Evolutionary conservation across 2,797 vertebrate genomes (phyloP).

Genomic region (Jordanella pulchra): DNA sequence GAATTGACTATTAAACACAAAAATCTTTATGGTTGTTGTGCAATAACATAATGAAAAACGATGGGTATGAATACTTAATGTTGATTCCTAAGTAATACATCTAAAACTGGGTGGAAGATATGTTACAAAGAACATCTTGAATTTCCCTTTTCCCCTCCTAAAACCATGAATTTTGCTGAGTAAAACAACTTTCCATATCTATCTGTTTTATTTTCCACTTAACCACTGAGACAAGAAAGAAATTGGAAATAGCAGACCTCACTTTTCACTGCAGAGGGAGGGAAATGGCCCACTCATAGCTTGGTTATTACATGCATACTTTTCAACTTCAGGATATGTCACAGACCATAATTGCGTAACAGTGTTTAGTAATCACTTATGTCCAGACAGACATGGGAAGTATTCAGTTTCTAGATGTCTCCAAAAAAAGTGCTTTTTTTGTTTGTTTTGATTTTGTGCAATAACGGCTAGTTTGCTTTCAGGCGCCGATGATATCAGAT

Average conservation of each 20-base stretch:
- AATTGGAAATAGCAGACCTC: slow-evolving; percentile 36
- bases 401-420: slow-evolving; percentile 38
- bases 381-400: slow-evolving; percentile 45
- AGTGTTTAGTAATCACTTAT: slow-evolving; percentile 31
- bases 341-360: slow-evolving; percentile 33
- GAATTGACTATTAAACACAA: neutral
- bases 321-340: slow-evolving; percentile 24
- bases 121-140: slow-evolving; percentile 1
- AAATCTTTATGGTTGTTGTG: neutral
- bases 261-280: slow-evolving; percentile 47
- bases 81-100: neutral
- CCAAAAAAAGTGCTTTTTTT: slow-evolving; percentile 28
- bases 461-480: slow-evolving; percentile 41
- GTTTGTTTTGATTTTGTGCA: slow-evolving; percentile 62
- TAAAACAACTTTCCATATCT: neutral
- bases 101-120: neutral
- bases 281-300: slow-evolving; percentile 46
- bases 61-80: neutral
- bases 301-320: slow-evolving; percentile 29
- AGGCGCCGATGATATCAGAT: slow-evolving; percentile 58
- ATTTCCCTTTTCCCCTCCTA: slow-evolving; percentile 6
- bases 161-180: slow-evolving; percentile 6
- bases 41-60: neutral
- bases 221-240: slow-evolving; percentile 53
- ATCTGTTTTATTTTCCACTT: slow-evolving; percentile 5